These are phyloP conservation scores for Polietes domitor DNA, from an alignment of 2,888 invertebrate species.

Conservation along the genomic window DNA sequence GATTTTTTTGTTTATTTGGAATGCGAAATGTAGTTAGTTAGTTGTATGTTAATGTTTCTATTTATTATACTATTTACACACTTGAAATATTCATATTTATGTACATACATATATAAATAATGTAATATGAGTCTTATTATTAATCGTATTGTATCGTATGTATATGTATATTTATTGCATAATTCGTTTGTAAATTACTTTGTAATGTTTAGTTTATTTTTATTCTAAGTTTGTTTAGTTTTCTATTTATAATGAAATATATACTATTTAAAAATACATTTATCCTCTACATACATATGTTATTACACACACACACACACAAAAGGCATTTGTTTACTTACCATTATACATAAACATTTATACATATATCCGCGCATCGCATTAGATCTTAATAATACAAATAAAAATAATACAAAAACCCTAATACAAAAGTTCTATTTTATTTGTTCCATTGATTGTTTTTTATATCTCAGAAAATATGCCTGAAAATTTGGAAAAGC, in stretches of 20 bases:
- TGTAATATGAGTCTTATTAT: neutral
- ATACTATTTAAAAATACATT: conserved; percentile 10
- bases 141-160: conserved; percentile 2
- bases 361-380: neutral
- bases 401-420: neutral
- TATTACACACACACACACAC: conserved; percentile 33
- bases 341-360: neutral
- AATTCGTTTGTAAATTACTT: conserved; percentile 9
- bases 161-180: conserved; percentile 35
- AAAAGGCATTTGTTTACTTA: conserved; percentile 42
- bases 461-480: too few relatives aligned
- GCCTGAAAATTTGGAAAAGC: too few relatives aligned
- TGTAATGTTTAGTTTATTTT: conserved; percentile 22
- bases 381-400: conserved; percentile 2
- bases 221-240: conserved; percentile 38
- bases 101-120: conserved; percentile 10
- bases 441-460: too few relatives aligned
- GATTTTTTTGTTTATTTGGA: conserved; percentile 3
- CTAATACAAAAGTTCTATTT: too few relatives aligned
- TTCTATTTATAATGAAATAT: conserved; percentile 26
- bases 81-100: conserved; percentile 2
- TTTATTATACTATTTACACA: neutral
- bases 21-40: neutral
- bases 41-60: neutral
- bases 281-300: conserved; percentile 9